Conservation (phyloP, 2,888 invertebrate species). For the Pecten maximus region DNA sequence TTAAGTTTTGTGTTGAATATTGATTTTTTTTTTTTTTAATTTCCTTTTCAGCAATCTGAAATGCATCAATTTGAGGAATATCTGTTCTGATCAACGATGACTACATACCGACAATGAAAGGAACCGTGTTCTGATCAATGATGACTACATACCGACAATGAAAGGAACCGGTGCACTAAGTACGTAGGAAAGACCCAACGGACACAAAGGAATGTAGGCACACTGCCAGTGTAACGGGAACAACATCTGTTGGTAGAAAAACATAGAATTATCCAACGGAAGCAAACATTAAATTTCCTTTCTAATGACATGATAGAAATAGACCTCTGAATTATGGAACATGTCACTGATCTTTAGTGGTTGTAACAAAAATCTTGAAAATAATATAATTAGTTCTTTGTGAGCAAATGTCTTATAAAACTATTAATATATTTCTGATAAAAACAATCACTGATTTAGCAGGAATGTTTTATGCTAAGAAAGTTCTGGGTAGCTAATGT, state of each 20-base stretch:
- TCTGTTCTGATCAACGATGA: neutral
- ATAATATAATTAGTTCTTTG: too few species aligned
- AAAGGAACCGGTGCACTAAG: conserved; percentile 98
- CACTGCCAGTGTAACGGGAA: conserved; percentile 99
- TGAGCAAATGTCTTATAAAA: too few species aligned
- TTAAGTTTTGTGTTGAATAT: too few species aligned
- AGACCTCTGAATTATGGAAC: neutral
- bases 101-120: conserved; percentile 92
- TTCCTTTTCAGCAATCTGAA: too few species aligned
- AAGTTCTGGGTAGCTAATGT: too few species aligned
- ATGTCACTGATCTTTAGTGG: neutral
- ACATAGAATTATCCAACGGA: conserved; percentile 62
- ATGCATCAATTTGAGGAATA: too few species aligned
- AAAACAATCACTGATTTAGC: too few species aligned
- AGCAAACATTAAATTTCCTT: too few species aligned
- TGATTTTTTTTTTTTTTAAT: too few species aligned
- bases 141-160: conserved; percentile 87
- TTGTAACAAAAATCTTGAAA: too few species aligned
- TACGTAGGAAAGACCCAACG: conserved; percentile 96
- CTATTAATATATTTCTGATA: too few species aligned
- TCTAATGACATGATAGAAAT: neutral
- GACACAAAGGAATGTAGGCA: conserved; percentile 99
- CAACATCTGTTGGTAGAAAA: conserved; percentile 87
- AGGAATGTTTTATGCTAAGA: too few species aligned
- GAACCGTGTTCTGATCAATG: conserved; percentile 85